Evolutionary conservation across 1,140 invertebrate species (phyloP).

Genomic region (Drosophila lini): DNA sequence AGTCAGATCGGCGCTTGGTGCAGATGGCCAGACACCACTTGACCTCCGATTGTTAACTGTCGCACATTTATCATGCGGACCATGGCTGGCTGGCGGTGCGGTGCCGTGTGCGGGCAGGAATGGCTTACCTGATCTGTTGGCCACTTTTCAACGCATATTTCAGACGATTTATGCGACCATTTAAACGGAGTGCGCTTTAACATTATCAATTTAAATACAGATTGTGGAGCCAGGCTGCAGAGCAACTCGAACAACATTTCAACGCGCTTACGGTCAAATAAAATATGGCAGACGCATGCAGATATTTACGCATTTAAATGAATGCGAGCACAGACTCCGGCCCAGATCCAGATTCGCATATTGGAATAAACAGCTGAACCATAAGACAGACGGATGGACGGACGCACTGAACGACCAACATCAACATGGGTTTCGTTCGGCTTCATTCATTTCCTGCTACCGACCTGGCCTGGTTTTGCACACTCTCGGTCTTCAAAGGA

Average conservation of each 20-base stretch:
- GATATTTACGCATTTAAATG: slow-evolving; percentile 78
- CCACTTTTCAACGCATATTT: slow-evolving; percentile 53
- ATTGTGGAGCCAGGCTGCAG: slow-evolving; percentile 20
- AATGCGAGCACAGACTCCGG: slow-evolving; percentile 38
- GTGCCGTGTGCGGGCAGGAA: background rate
- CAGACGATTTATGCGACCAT: slow-evolving; percentile 39
- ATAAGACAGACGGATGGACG: slow-evolving; percentile 10
- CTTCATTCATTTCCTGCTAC: slow-evolving; percentile 48
- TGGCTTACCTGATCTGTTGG: slow-evolving; percentile 37
- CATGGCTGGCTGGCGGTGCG: background rate
- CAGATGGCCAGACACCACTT: slow-evolving; percentile 17
- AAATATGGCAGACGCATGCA: slow-evolving; percentile 71
- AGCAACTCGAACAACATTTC: slow-evolving; percentile 65
- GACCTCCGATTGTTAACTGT: slow-evolving; percentile 53
- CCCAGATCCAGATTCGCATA: slow-evolving; percentile 47
- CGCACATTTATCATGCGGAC: slow-evolving; percentile 49
- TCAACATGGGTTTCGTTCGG: slow-evolving; percentile 70
- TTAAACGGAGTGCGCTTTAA: slow-evolving; percentile 53
- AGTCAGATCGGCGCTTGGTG: slow-evolving; percentile 26
- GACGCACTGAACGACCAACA: slow-evolving; percentile 39
- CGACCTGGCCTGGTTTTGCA: slow-evolving; percentile 19
- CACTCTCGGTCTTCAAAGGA: slow-evolving; percentile 7
- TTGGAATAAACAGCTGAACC: slow-evolving; percentile 53
- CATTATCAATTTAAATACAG: slow-evolving; percentile 66
- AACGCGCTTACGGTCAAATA: slow-evolving; percentile 74